Conservation (phyloP, 2,113 vertebrate species). For the Halichoeres trimaculatus region DNA sequence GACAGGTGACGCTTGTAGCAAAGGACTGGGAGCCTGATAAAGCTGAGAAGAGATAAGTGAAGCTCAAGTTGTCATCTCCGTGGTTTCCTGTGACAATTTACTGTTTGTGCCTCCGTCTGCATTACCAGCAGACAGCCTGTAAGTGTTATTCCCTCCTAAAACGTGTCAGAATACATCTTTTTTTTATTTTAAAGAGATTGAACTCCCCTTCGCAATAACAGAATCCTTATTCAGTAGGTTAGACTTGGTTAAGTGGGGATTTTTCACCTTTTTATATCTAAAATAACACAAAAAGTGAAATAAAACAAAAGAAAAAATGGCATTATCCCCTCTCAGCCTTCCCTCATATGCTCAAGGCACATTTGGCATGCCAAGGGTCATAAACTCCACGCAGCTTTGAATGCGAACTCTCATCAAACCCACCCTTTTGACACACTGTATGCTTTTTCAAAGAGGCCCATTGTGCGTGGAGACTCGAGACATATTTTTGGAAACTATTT, state of each 20-base stretch:
- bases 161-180: neutral
- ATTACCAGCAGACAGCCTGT: constrained; percentile 1
- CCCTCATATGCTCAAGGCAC: constrained; percentile 7
- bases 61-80: constrained; percentile 39
- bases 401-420: constrained; percentile 15
- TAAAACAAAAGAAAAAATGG: neutral
- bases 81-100: constrained; percentile 62
- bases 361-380: constrained; percentile 15
- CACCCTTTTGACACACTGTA: constrained; percentile 35
- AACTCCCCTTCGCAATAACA: neutral
- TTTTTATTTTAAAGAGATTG: no score
- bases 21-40: constrained; percentile 56
- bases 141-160: neutral
- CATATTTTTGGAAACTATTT: constrained; percentile 75
- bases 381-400: constrained; percentile 28
- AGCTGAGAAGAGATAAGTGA: constrained; percentile 58
- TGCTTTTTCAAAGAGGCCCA: constrained; percentile 67
- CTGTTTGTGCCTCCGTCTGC: constrained; percentile 40
- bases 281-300: no score
- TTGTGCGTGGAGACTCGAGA: constrained; percentile 60
- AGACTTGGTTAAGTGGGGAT: neutral
- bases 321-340: neutral
- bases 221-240: neutral
- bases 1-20: constrained; percentile 62
- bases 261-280: neutral